These are phyloP conservation scores for Sphaerodactylus townsendi DNA, from an alignment of 2,113 vertebrate genomes.

Conservation along the genomic window DNA sequence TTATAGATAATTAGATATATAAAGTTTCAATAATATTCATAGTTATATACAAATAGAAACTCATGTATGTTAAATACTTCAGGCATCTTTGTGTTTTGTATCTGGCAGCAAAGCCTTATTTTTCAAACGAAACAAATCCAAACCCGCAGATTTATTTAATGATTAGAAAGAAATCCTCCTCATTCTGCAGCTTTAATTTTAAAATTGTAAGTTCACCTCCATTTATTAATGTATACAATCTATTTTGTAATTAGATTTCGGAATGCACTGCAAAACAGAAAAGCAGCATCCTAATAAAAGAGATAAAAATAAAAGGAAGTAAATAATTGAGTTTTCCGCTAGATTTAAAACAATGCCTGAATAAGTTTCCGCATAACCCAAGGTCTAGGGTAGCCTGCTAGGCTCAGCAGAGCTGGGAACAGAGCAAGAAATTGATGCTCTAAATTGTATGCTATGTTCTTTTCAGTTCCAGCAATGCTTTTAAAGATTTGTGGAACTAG, in stretches of 20 bases:
- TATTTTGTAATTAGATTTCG: background rate
- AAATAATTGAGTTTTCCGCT: background rate
- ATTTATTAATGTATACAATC: conserved; percentile 1
- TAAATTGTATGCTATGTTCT: background rate
- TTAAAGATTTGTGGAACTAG: background rate
- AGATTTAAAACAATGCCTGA: background rate
- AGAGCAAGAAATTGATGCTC: background rate
- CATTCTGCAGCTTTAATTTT: background rate
- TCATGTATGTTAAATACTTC: no score
- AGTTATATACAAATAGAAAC: no score
- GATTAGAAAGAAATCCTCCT: background rate
- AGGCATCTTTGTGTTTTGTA: no score
- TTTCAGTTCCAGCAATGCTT: background rate
- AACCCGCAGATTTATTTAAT: background rate
- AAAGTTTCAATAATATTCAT: no score
- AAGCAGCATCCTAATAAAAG: background rate
- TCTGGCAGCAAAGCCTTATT: background rate
- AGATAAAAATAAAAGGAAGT: background rate
- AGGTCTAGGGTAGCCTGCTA: background rate
- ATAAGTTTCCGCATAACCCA: background rate
- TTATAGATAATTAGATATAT: no score
- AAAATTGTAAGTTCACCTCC: background rate
- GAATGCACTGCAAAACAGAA: background rate
- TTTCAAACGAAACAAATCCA: background rate
- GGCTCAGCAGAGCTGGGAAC: background rate